Base-by-base conservation (phyloP, 2,888 invertebrate genomes). In the Allolobophora icterica region DNA sequence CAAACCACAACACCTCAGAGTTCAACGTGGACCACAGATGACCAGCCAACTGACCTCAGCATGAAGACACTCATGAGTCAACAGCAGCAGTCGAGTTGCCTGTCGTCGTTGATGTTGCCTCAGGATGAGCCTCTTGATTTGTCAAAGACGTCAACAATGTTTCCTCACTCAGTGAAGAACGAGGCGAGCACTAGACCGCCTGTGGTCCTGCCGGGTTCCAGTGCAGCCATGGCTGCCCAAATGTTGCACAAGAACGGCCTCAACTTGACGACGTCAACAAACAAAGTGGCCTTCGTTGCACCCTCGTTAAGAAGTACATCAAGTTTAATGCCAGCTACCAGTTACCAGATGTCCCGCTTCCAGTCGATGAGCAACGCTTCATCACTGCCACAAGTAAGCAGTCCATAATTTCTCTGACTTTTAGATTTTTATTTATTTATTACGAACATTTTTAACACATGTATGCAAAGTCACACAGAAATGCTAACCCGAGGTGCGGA, bases 1-100 rank as follows among this genome's bases (percentile, higher is more conserved):
- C 87, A 34, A 6, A 38, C 87, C 3, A 24, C 52, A 52, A 52
- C 52, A 0, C 11, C 71, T n/a, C 35, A 87, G 35, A 35, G 21
- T 34, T 87, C 87, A 24, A 24, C 21, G 21, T 35, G 89, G 94
- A 96, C 91, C 97, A 97, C 92, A 4, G 90, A 84, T 17, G 93
- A 93, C 58, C 92, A 93, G 89, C 93, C 93, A 19, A 92, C 92
- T 42, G 94, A 94, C 91, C 92, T 94, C 45, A 94, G 94, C 92
- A 93, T 94, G 93, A 94, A 94, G 92, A 94, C 94, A 30, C 91
- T 94, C 89, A 91, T 93, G 84, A 93, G 92, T 89, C 87, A n/a
- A 2, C n/a, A 38, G 87, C 71, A 71, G 71, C 30, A 71, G 35
- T 45, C 90, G 90, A 42, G 38, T 83, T 21, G 52, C 89, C n/a